phyloP scores from a whole-genome alignment of 2,797 vertebrate species.

The Iguana delicatissima region DNA sequence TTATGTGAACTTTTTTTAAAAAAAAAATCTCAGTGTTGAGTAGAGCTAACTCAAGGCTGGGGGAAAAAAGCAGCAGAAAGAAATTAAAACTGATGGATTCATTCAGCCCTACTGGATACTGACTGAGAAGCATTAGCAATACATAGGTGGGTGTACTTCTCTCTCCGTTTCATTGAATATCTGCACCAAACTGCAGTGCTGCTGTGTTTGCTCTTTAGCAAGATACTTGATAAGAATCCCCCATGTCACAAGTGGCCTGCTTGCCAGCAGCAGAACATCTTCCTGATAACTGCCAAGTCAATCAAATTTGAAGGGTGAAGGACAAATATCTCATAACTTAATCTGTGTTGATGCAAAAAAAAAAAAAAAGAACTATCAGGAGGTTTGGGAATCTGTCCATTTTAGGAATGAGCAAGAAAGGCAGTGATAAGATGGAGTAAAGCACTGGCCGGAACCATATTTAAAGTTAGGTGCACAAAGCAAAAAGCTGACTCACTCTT shows the following conservation, averaged over 20 bases:
- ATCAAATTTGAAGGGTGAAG: constrained; percentile 42
- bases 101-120: background rate
- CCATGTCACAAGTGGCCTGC: rapidly evolving
- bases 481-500: constrained; percentile 20
- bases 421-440: constrained; percentile 33
- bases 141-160: background rate
- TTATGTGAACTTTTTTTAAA: no score
- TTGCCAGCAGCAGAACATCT: background rate
- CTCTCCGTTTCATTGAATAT: background rate
- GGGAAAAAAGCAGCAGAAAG: background rate
- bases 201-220: no score
- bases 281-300: background rate
- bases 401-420: background rate
- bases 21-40: no score
- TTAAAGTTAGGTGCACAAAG: constrained; percentile 25
- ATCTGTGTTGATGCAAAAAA: constrained; percentile 31
- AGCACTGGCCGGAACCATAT: constrained; percentile 54
- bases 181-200: background rate
- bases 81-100: background rate
- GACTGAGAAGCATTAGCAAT: background rate
- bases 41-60: no score
- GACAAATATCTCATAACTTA: constrained; percentile 12
- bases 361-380: constrained; percentile 39
- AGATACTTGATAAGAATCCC: no score
- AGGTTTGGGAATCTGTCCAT: constrained; percentile 17